Evolutionary conservation across 2,888 invertebrate genomes (phyloP), one percentile per base, ranked within the genome.

Genomic region (Artemia sinica): DNA sequence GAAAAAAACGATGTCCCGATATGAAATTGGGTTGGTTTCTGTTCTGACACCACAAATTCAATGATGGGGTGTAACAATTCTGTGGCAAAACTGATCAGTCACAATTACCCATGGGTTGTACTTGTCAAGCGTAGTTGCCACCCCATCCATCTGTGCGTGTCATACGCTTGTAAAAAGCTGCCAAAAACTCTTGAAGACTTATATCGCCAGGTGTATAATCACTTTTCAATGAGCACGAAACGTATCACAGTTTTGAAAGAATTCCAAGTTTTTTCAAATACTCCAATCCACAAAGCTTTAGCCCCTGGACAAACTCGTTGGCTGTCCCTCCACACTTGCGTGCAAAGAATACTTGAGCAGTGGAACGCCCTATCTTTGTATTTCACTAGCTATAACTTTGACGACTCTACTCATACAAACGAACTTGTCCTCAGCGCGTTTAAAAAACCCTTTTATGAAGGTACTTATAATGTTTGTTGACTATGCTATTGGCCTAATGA

Each of bases 371-470:
- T 11, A 49, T 48, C 14, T 14, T 18, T 18, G n/a, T 67, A 67
- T 48, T 67, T 67, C 67, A 67, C 11, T 13, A 41, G 14, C 50
- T 49, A 48, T 48, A 12, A 41, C 14, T n/a, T 48, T 12, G 49
- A 67, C 12, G 67, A 67, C 50, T 49, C 67, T n/a, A 67, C 49
- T 13, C 12, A 48, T 12, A 49, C 49, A 49, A 41, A 67, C 49
- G 67, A 67, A 13, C 5, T 67, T 11, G 8, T 67, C 13, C 14
- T 49, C 49, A 49, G 14, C 49, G 49, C 67, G 11, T 9, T 67
- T 48, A 41, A 49, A 49, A 49, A 67, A 67, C 49, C 67, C 8
- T 49, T 49, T 67, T 41, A 67, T 67, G 67, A 67, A 67, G 50
- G 67, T 67, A 49, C 6, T 67, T 41, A 41, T 67, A 6, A 49